phyloP scores from a whole-genome alignment of 2,797 vertebrate genomes.

The Morelia viridis region DNA sequence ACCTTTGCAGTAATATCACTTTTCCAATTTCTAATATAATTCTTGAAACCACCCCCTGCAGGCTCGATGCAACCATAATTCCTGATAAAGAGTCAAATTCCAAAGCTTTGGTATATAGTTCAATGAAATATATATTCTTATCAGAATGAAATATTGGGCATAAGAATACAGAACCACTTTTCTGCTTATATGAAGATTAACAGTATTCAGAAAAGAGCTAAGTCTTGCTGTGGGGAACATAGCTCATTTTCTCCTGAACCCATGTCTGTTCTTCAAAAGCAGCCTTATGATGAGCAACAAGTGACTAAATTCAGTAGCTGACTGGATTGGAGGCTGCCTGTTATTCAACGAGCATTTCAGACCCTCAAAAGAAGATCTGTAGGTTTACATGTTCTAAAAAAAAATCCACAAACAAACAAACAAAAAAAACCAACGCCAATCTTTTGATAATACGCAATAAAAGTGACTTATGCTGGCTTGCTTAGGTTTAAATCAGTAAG shows the following conservation, averaged over 20 bases:
- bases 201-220: not conserved
- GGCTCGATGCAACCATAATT: not conserved
- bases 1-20: not conserved
- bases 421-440: too few relatives aligned
- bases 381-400: not conserved
- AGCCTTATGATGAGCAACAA: not conserved
- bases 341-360: not conserved
- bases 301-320: not conserved
- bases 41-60: not conserved
- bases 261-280: not conserved
- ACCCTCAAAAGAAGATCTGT: not conserved
- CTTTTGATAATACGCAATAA: not conserved
- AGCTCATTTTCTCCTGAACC: not conserved
- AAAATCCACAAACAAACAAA: not conserved
- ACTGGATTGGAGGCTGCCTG: not conserved
- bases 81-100: not conserved
- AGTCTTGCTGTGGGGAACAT: not conserved
- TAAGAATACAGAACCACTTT: not conserved
- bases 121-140: not conserved
- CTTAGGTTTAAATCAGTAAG: constrained; percentile 46
- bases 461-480: constrained; percentile 1
- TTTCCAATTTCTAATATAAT: not conserved
- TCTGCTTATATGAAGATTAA: not conserved
- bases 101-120: not conserved
- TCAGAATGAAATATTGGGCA: not conserved